Evolutionary conservation across 2,113 vertebrate genomes (phyloP), one percentile per base, ranked within the genome.

Genomic region (Lasiurus borealis): DNA sequence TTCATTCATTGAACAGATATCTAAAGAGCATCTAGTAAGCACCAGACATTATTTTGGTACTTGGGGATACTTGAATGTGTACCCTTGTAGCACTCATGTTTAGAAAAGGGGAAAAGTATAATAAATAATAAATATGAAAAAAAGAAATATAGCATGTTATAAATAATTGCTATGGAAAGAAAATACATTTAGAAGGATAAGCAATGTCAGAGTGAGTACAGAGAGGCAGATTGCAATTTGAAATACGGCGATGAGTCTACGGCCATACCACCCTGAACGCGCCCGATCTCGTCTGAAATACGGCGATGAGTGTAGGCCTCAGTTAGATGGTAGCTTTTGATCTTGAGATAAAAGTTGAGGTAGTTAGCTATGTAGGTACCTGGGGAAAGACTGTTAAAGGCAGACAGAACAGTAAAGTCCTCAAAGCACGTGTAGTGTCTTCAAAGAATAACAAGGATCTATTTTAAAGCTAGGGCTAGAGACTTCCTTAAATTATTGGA

Each of bases 291-390:
- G n/a, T n/a, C n/a, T n/a, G n/a, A n/a, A n/a, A n/a, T n/a, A n/a
- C n/a, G n/a, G 5, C 95, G 3, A 40, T 81, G 87, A 46, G 5
- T 59, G 1, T 81, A 40, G 50, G 27, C 14, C 34, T 90, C n/a
- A 62, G 75, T 94, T 72, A 95, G 54, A 69, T 29, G 15, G 3
- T 83, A 62, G 23, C 13, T 88, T 90, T 83, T 72, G 18, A 94
- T 50, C 52, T 44, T 88, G 54, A 95, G 76, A 52, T 92, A 34
- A 88, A 85, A 91, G 31, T 10, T 93, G 10, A 96, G 34, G 8
- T 77, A 31, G 7, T 69, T 92, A 80, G 77, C 29, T 48, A 52
- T 57, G 16, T 85, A 82, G 46, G 31, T 94, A 89, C 46, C 52
- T 84, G 66, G 59, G n/a, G 44, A 94, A 72, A 76, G 36, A 88